Conservation (phyloP, 1,140 invertebrate genomes). For the Aethina tumida region DNA sequence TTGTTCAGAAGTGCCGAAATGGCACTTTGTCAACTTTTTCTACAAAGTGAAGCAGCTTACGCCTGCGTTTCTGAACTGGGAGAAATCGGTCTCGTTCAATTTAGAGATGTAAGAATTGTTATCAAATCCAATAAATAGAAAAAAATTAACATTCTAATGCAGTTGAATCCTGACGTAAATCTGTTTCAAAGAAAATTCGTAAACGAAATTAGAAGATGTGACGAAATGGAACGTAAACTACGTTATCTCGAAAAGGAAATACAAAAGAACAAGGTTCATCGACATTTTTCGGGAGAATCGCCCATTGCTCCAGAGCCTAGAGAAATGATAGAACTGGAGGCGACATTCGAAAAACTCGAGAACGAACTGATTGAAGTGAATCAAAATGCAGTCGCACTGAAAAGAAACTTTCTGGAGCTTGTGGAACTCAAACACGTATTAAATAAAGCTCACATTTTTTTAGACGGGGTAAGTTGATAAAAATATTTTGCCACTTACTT, state of each 20-base stretch:
- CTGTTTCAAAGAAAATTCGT: slow-evolving; percentile 86
- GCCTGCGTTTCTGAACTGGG: slow-evolving; percentile 78
- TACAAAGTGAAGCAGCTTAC: slow-evolving; percentile 84
- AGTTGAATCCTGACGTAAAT: slow-evolving; percentile 74
- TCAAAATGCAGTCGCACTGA: slow-evolving; percentile 82
- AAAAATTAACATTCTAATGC: too few species aligned
- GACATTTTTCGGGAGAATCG: slow-evolving; percentile 73
- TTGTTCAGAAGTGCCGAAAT: slow-evolving; percentile 83
- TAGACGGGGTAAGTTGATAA: slow-evolving; percentile 48
- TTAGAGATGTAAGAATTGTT: slow-evolving; percentile 69
- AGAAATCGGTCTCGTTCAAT: slow-evolving; percentile 81
- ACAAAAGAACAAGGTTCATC: slow-evolving; percentile 82
- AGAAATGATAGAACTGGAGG: slow-evolving; percentile 93
- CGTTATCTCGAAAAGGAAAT: slow-evolving; percentile 93
- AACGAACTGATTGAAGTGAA: slow-evolving; percentile 47
- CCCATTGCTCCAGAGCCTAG: slow-evolving; percentile 85
- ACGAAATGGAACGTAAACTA: slow-evolving; percentile 87
- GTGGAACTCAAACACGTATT: slow-evolving; percentile 87
- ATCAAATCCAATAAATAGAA: slow-evolving; percentile 7
- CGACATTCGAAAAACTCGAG: slow-evolving; percentile 35
- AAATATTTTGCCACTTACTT: slow-evolving; percentile 31
- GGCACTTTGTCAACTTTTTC: slow-evolving; percentile 77
- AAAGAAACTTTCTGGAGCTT: slow-evolving; percentile 86
- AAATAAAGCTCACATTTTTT: slow-evolving; percentile 86
- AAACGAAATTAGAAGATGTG: slow-evolving; percentile 76